These are phyloP conservation scores for Notarius quadriscutis DNA, from an alignment of 2,113 vertebrate species.

Conservation along the genomic window DNA sequence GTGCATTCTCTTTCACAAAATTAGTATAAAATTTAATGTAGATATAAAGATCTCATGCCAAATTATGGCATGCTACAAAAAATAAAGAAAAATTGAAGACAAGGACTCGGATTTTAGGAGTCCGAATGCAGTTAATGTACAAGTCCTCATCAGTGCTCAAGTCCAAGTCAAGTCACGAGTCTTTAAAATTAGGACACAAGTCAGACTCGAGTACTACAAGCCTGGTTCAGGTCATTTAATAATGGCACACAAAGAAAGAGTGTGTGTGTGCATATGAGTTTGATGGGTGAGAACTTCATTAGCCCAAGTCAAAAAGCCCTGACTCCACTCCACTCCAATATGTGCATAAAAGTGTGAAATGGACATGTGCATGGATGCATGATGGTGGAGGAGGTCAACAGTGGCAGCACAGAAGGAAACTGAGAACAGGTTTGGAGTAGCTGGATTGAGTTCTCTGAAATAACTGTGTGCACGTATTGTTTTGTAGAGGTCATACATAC, in stretches of 20 bases:
- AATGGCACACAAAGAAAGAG: neutral
- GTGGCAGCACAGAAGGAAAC: neutral
- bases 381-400: slow-evolving; percentile 21
- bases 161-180: too few relatives aligned
- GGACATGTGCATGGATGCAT: slow-evolving; percentile 37
- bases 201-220: too few relatives aligned
- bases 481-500: neutral
- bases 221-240: neutral
- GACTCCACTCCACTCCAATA: neutral
- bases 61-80: too few relatives aligned
- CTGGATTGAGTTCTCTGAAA: neutral
- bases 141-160: too few relatives aligned
- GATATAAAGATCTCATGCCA: too few relatives aligned
- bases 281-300: slow-evolving; percentile 27
- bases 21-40: too few relatives aligned
- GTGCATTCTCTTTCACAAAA: too few relatives aligned
- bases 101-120: too few relatives aligned
- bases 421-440: neutral
- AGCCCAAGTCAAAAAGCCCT: slow-evolving; percentile 21
- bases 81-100: too few relatives aligned
- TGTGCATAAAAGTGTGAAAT: slow-evolving; percentile 11
- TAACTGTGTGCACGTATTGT: too few relatives aligned
- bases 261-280: neutral
- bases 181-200: too few relatives aligned
- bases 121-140: too few relatives aligned